Evolutionary conservation across 2,113 vertebrate species (phyloP).

Genomic region (Phycodurus eques): DNA sequence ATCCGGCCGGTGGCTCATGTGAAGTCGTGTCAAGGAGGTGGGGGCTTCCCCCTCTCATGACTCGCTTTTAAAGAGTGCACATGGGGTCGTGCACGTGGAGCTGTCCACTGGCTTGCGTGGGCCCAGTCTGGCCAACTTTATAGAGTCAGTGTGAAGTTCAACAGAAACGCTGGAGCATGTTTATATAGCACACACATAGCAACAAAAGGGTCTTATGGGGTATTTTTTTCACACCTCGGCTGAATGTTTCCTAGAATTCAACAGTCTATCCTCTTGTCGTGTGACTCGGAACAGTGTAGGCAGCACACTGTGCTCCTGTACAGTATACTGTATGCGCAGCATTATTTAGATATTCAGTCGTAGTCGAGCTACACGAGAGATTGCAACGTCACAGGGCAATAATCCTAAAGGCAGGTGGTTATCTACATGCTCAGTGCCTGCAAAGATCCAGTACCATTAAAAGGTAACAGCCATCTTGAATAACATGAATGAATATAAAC

Average conservation of each 20-base stretch:
- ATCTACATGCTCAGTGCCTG: neutral
- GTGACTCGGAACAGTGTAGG: neutral
- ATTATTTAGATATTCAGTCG: neutral
- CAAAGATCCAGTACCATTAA: neutral
- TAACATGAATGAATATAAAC: too few relatives aligned
- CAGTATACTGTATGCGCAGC: neutral
- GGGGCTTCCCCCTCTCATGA: slow-evolving; percentile 15
- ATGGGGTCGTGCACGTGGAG: slow-evolving; percentile 14
- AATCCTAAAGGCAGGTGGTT: neutral
- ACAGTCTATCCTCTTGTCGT: neutral
- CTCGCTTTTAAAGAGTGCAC: slow-evolving; percentile 14
- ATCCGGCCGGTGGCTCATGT: slow-evolving; percentile 3
- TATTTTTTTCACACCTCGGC: neutral
- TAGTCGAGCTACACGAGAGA: neutral
- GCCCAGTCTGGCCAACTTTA: slow-evolving; percentile 5
- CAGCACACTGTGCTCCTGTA: neutral
- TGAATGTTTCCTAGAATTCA: slow-evolving; percentile 4
- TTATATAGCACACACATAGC: neutral
- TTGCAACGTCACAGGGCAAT: neutral
- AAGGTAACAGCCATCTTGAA: neutral
- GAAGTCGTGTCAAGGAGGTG: neutral
- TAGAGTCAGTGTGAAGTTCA: slow-evolving; percentile 15
- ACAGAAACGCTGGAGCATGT: neutral
- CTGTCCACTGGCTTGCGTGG: neutral
- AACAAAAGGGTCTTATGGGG: neutral